A percentile compares a stretch with the other conserved stretches of the same genome.
phyloP scores from a whole-genome alignment of 2,113 vertebrate genomes.

The Vidua chalybeata region DNA sequence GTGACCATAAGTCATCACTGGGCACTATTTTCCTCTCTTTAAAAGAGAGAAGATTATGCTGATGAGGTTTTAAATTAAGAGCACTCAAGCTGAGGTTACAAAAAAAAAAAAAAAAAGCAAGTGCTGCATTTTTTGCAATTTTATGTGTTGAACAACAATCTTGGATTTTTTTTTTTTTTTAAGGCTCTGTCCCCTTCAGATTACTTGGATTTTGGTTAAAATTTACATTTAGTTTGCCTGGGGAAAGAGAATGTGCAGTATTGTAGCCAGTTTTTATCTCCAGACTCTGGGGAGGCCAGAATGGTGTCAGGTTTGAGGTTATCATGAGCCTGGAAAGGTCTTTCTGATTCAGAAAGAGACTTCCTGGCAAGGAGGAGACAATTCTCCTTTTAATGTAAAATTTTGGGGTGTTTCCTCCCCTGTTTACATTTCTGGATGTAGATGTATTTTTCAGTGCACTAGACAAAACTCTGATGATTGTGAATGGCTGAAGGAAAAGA shows the following conservation, averaged over 20 bases:
- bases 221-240: neutral
- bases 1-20: neutral
- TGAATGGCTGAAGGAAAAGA: neutral
- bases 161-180: neutral
- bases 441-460: neutral
- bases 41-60: neutral
- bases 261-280: neutral
- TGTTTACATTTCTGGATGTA: neutral
- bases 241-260: neutral
- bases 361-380: neutral
- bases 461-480: neutral
- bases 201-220: neutral
- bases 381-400: neutral
- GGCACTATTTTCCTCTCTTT: neutral
- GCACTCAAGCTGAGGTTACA: neutral
- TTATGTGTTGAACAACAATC: neutral
- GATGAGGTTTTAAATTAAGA: slow-evolving; percentile 2
- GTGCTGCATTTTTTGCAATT: neutral
- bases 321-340: neutral
- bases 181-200: neutral
- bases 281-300: neutral
- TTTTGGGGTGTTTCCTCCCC: neutral
- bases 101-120: neutral
- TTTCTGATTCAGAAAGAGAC: neutral
- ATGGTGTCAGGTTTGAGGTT: neutral